Evolutionary conservation across 2,888 invertebrate species (phyloP), one percentile per base, ranked within the genome.

Genomic region (Lasioglossum zephyrum): DNA sequence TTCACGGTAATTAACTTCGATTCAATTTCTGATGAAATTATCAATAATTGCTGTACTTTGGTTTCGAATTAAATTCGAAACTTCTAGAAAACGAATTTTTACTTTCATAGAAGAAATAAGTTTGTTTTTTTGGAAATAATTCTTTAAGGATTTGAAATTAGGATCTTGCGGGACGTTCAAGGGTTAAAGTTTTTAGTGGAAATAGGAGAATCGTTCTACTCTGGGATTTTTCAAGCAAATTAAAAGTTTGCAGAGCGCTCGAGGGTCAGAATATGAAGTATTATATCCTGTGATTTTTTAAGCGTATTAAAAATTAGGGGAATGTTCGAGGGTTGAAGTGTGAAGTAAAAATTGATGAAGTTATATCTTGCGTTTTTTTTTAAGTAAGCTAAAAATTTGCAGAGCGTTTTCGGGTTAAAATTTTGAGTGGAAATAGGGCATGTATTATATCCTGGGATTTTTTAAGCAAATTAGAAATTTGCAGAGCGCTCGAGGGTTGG

Each of bases 1-100:
- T 76, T 57, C 53, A 22, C n/a, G 39, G 36, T 49, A 53, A 53
- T 57, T 31, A 74, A 74, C 53, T 74, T 57, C 53, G 18, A 57
- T 74, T 31, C 31, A 53, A 73, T 53, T 36, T 11, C 4, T 16
- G 31, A 9, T 18, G 18, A n/a, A 53, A 53, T 53, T n/a, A 53
- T 53, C n/a, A n/a, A n/a, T n/a, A n/a, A 53, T 53, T 53, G 53
- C 22, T 53, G n/a, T 22, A 9, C 53, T 53, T n/a, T n/a, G 22
- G 22, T 53, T 53, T 53, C 53, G n/a, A 53, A n/a, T 53, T 22
- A 22, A 8, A 53, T 2, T 53, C 8, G 0, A 53, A 53, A 8
- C 9, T 53, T 53, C n/a, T n/a, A 3, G 53, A n/a, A 9, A 9
- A n/a, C 22, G 9, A 53, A 9, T 1, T 53, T 9, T 3, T 1